Evolutionary conservation across 1,140 invertebrate genomes (phyloP), one percentile per base, ranked within the genome.

Genomic region (Danaus plexippus): DNA sequence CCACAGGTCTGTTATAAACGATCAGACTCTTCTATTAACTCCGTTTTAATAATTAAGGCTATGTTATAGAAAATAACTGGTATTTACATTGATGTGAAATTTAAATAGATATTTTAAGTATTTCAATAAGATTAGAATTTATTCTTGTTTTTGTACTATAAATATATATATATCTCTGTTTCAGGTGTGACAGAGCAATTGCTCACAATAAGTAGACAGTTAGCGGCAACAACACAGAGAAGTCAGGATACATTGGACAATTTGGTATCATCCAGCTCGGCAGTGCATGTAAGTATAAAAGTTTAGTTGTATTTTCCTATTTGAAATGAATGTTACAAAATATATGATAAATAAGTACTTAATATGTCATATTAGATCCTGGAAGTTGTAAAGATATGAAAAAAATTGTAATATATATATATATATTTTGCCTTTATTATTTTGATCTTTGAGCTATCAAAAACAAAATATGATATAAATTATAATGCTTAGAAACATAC

Each of bases 221-320:
- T 98, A 63, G 93, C 94, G 11, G 93, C 94, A 64, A 96, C 96
- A 12, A 94, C 95, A 11, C 91, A 96, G 66, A 91, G 92, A 73
- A 97, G 95, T 87, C 94, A 94, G 46, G 90, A 92, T 44, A 96
- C 96, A 11, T 85, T 97, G 45, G 94, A 95, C 44, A 92, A 91
- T n/a, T 85, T 98, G 56, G 90, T 95, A 80, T 90, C 87, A 32
- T 92, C 91, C 2, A 92, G 91, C 43, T 89, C 91, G 46, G 90
- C 87, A 58, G 90, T 90, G 4, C 80, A 83, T 73, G 83, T 86
- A 61, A 75, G 51, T 44, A 47, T 42, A 8, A 12, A 15, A 48
- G 2, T 48, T 18, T 22, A 22, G 32, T 22, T 18, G 8, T 18
- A 48, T 18, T 47, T 47, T n/a, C 18, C 15, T 15, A 15, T 15